Evolutionary conservation across 1,140 invertebrate species (phyloP).

Genomic region (Bombus terrestris): DNA sequence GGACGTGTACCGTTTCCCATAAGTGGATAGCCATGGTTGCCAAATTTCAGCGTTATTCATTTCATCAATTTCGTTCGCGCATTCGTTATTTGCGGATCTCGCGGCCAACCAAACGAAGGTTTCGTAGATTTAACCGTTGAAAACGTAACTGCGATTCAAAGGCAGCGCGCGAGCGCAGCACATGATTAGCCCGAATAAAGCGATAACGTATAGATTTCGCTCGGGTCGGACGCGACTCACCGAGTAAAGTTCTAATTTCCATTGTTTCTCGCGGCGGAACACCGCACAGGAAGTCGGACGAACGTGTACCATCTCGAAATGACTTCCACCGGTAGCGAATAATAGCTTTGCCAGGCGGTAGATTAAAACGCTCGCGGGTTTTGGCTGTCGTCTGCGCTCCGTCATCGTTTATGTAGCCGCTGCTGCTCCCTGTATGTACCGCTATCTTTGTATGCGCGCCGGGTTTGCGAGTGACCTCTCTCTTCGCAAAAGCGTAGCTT

Average conservation of each 20-base stretch:
- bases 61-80: too few species aligned
- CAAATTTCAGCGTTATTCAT: neutral
- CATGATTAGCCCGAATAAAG: constrained; percentile 15
- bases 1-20: neutral
- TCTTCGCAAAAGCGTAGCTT: constrained; percentile 42
- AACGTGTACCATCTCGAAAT: constrained; percentile 55
- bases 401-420: constrained; percentile 60
- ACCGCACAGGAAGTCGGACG: constrained; percentile 47
- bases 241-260: constrained; percentile 60
- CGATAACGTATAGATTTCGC: constrained; percentile 30
- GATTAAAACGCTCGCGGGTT: constrained; percentile 69
- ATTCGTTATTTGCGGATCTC: neutral
- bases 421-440: constrained; percentile 3
- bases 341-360: constrained; percentile 61
- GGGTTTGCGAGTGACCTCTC: constrained; percentile 41
- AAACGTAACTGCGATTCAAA: neutral
- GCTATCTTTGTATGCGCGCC: constrained; percentile 31
- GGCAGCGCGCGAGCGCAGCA: neutral
- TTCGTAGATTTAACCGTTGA: neutral
- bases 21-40: neutral
- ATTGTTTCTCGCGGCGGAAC: constrained; percentile 56
- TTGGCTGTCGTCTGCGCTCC: constrained; percentile 53
- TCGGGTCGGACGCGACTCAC: constrained; percentile 5
- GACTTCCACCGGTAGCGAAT: constrained; percentile 58
- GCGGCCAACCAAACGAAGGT: neutral